Evolutionary conservation across 2,888 invertebrate genomes (phyloP).

Genomic region (Pherbina coryleti): DNA sequence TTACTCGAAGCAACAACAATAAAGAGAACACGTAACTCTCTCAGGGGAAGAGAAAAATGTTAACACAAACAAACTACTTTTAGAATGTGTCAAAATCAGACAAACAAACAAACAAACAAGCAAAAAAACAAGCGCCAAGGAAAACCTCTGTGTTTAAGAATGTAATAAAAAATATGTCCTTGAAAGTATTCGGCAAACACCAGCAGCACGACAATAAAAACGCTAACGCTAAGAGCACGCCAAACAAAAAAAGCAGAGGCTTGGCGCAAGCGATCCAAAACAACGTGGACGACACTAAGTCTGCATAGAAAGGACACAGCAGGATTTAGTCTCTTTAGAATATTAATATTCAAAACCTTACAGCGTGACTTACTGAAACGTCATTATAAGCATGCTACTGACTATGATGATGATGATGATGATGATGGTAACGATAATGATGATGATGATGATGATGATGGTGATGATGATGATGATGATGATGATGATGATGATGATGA

Average conservation of each 20-base stretch:
- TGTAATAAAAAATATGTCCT: background rate
- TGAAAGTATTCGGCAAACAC: background rate
- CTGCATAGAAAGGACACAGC: too few species aligned
- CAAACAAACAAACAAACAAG: background rate
- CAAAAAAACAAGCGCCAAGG: background rate
- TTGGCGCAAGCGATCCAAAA: too few species aligned
- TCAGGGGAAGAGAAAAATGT: background rate
- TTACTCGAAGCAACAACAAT: background rate
- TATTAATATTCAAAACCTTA: too few species aligned
- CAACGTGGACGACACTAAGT: too few species aligned
- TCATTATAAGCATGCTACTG: too few species aligned
- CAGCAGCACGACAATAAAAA: background rate
- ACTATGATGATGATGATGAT: too few species aligned
- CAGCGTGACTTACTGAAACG: too few species aligned
- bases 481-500: too few species aligned
- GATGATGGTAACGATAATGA: too few species aligned
- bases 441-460: too few species aligned
- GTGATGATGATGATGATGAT: too few species aligned
- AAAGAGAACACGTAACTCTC: background rate
- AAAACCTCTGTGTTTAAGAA: background rate
- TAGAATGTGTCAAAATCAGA: background rate
- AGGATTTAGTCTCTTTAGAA: too few species aligned
- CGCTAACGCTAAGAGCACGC: background rate
- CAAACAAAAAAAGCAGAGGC: background rate
- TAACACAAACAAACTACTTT: conserved; percentile 1